Conservation (phyloP, 2,797 vertebrate species). For the Cirrhinus molitorella region DNA sequence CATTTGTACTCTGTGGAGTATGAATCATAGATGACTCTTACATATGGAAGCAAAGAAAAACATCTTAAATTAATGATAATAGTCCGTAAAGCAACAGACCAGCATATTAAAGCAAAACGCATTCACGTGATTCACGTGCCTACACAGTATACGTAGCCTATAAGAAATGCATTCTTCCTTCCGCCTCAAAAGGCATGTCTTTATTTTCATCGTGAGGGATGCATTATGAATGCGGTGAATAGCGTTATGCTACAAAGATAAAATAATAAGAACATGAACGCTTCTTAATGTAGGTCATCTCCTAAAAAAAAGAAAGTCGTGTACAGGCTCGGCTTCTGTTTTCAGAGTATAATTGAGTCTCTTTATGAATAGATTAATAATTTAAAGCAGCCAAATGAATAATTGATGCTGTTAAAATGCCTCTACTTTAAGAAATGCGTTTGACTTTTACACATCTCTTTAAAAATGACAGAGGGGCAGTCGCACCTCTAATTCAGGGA, state of each 20-base stretch:
- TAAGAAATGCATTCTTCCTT: slow-evolving; percentile 2
- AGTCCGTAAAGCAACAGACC: slow-evolving; percentile 1
- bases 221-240: slow-evolving; percentile 28
- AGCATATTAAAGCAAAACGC: slow-evolving; percentile 20
- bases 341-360: slow-evolving; percentile 63
- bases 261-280: slow-evolving; percentile 44
- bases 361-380: slow-evolving; percentile 64
- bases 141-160: background rate
- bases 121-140: background rate
- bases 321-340: slow-evolving; percentile 56
- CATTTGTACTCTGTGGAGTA: background rate
- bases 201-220: slow-evolving; percentile 7
- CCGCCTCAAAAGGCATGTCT: background rate
- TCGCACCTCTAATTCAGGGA: background rate
- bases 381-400: slow-evolving; percentile 58
- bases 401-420: slow-evolving; percentile 54
- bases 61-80: slow-evolving; percentile 35
- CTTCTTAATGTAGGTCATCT: slow-evolving; percentile 51
- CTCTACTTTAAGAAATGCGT: slow-evolving; percentile 32
- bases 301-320: slow-evolving; percentile 39
- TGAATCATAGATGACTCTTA: background rate
- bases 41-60: slow-evolving; percentile 23
- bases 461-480: slow-evolving; percentile 18
- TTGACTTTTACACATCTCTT: slow-evolving; percentile 56
- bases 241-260: slow-evolving; percentile 14